These are phyloP conservation scores for Tautogolabrus adspersus DNA, from an alignment of 2,113 vertebrate species.

Conservation along the genomic window DNA sequence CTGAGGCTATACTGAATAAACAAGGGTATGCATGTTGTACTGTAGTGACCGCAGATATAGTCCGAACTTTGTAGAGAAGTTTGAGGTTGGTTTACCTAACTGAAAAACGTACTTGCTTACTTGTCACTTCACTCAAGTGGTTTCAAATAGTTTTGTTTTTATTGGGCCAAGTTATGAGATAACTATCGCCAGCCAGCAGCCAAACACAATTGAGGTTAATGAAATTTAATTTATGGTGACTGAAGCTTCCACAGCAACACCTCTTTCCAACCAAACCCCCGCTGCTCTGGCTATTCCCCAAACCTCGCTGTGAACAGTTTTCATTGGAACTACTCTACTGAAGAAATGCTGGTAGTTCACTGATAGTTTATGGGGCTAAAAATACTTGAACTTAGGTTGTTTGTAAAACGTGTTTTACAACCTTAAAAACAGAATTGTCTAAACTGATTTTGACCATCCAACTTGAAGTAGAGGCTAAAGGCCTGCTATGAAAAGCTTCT, in stretches of 20 bases:
- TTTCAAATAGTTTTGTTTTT: background rate
- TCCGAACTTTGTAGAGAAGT: constrained; percentile 3
- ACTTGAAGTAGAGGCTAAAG: background rate
- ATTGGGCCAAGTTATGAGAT: background rate
- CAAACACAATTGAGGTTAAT: background rate
- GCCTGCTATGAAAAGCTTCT: background rate
- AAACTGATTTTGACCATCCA: background rate
- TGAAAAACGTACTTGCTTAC: background rate
- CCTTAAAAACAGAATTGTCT: background rate
- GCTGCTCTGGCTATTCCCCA: background rate
- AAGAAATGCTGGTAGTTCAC: background rate
- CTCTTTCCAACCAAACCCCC: background rate
- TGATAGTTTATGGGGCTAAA: background rate
- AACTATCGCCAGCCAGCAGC: background rate
- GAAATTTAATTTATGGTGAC: background rate
- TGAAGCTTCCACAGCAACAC: background rate
- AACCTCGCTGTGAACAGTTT: background rate
- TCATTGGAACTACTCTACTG: background rate
- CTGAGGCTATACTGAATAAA: constrained; percentile 56
- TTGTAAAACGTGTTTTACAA: background rate
- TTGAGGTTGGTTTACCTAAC: background rate
- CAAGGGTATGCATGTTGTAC: constrained; percentile 35
- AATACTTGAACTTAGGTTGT: background rate
- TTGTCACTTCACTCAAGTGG: background rate
- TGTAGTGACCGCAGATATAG: constrained; percentile 15